Evolutionary conservation across 2,113 vertebrate genomes (phyloP), one percentile per base, ranked within the genome.

Genomic region (Tretioscincus oriximinensis): DNA sequence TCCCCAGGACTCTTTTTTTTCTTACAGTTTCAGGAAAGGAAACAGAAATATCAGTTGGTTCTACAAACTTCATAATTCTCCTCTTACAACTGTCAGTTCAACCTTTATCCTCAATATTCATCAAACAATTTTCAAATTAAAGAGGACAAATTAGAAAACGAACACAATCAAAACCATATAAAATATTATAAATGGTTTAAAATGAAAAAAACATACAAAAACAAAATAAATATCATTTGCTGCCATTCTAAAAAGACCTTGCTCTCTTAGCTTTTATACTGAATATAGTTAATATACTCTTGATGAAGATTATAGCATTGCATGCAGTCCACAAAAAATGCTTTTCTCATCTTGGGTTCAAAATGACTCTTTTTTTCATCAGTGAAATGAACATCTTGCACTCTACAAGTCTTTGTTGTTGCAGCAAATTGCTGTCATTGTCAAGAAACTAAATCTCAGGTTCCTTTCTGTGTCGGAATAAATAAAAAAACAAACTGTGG

Each of bases 141-240:
- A 58, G 54, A 81, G 66, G 49, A 66, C 51, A 75, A 22, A 22
- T 81, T 75, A 75, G 49, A 81, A 81, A 80, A 74, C 29, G 12
- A 74, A 41, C 35, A 70, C 66, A 58, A 41, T 70, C 31, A 68
- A 68, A 81, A 68, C 35, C 65, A 76, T 81, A 76, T 81, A 81
- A 76, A 81, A 61, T 35, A 24, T 63, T 63, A 21, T 49, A 71
- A 47, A 45, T 81, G 11, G 69, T 69, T 81, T 61, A 76, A 68
- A 81, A 61, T 22, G 54, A 70, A 69, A 22, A 60, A 67, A 81
- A 81, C 60, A 28, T 31, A 81, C 41, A 69, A 63, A 8, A 61
- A 20, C 75, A 51, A 77, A 54, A 68, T n/a, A 81, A 47, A 68
- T 61, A 41, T 11, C 49, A 69, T 81, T 7, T 69, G 31, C 35